phyloP scores from a whole-genome alignment of 2,797 vertebrate species.

The Lophius americanus region DNA sequence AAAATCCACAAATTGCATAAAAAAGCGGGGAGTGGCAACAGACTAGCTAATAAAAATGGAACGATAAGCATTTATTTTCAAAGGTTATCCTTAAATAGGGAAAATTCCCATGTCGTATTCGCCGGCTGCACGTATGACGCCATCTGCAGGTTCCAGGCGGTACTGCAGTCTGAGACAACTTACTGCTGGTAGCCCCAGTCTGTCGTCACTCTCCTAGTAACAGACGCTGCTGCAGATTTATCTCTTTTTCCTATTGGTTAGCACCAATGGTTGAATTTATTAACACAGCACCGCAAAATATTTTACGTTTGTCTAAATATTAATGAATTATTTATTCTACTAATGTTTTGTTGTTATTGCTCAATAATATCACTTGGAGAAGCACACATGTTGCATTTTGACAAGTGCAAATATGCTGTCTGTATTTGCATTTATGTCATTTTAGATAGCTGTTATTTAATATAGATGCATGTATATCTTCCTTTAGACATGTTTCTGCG shows the following conservation, averaged over 20 bases:
- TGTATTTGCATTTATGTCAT: too few relatives aligned
- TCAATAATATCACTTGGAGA: too few relatives aligned
- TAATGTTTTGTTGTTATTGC: too few relatives aligned
- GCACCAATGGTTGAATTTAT: slow-evolving; percentile 12
- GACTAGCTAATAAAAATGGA: fast-evolving
- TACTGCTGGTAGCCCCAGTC: slow-evolving; percentile 63
- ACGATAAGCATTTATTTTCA: background rate
- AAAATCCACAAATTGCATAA: background rate
- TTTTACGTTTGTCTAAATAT: too few relatives aligned
- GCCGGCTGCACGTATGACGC: slow-evolving; percentile 27
- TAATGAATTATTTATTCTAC: too few relatives aligned
- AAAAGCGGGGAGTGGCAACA: fast-evolving
- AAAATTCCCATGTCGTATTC: slow-evolving; percentile 55
- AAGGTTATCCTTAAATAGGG: slow-evolving; percentile 7
- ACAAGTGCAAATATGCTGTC: too few relatives aligned
- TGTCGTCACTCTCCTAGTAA: slow-evolving; percentile 82
- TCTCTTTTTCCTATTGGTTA: slow-evolving; percentile 63
- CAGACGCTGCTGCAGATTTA: slow-evolving; percentile 76
- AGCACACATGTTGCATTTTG: too few relatives aligned
- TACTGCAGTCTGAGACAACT: slow-evolving; percentile 53
- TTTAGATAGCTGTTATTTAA: too few relatives aligned
- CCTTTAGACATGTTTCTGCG: too few relatives aligned
- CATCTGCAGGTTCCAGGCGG: slow-evolving; percentile 40
- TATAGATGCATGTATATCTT: too few relatives aligned
- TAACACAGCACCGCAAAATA: slow-evolving; percentile 15